These are phyloP conservation scores for Eilema sororculum DNA, from an alignment of 2,888 invertebrate genomes.

Conservation along the genomic window DNA sequence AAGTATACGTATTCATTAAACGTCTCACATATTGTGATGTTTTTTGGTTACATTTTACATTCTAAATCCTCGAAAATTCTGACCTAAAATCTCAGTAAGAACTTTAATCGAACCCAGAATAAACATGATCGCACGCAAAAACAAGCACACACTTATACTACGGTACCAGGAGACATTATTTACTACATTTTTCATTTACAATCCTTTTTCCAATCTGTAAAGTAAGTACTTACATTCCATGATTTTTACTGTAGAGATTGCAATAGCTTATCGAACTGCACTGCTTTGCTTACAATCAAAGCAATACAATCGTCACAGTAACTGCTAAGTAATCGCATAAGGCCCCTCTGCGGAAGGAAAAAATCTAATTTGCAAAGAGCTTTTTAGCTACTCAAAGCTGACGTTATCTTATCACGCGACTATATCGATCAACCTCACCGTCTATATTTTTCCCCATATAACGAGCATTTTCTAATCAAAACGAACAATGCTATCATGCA, in stretches of 20 bases:
- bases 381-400: slow-evolving; percentile 70
- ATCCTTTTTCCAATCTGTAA: too few species aligned
- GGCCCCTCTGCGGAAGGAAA: slow-evolving; percentile 53
- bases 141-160: too few species aligned
- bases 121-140: too few species aligned
- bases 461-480: slow-evolving; percentile 67
- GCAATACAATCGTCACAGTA: slow-evolving; percentile 40
- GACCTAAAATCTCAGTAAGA: not conserved
- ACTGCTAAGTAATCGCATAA: slow-evolving; percentile 33
- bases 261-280: slow-evolving; percentile 26
- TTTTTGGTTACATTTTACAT: too few species aligned
- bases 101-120: not conserved
- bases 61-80: too few species aligned
- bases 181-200: not conserved
- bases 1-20: too few species aligned
- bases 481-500: slow-evolving; percentile 79
- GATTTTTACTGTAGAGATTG: slow-evolving; percentile 20
- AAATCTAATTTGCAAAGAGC: slow-evolving; percentile 77
- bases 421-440: slow-evolving; percentile 67
- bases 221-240: not conserved
- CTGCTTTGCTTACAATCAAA: slow-evolving; percentile 28
- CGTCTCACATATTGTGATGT: too few species aligned
- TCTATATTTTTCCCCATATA: slow-evolving; percentile 63
- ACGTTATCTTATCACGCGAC: slow-evolving; percentile 75
- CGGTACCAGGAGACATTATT: not conserved